Evolutionary conservation across 2,888 invertebrate genomes (phyloP), one percentile per base, ranked within the genome.

Genomic region (Dryomyza anilis): DNA sequence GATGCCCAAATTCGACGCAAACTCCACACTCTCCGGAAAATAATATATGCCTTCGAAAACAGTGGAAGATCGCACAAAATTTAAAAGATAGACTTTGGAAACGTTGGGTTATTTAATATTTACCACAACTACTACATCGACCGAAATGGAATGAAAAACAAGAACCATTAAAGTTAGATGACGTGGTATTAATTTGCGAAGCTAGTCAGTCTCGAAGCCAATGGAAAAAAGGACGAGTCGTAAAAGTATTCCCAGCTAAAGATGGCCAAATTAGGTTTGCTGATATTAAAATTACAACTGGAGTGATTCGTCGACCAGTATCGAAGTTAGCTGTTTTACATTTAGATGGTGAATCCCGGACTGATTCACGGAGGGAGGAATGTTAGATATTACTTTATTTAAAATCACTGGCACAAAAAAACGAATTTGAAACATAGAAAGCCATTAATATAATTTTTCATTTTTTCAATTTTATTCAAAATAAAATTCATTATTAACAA

Each of bases 231-330:
- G 68, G 66, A 3, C 65, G 65, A 45, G 58, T 68, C 12, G 16
- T 3, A 14, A 43, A 43, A 23, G 61, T 67, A 0, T 69, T 59
- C 43, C 14, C 39, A 3, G 58, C 56, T 2, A 25, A 56, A 2
- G 66, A 70, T 60, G 67, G 64, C 0, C 67, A 70, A 14, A 66
- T 67, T 3, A 67, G 69, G 4, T 23, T 43, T 0, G 66, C 68
- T 1, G 62, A 68, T 2, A 63, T 69, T 1, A 64, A 45, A 10
- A 67, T 68, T 3, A 30, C 29, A 14, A 3, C 36, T 21, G 69
- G 66, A 29, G 16, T 56, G 6, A 5, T 69, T 16, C 67, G 61
- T 8, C 65, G 67, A n/a, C 69, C 67, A 3, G 64, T 59, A 1
- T 55, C 46, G 0, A 63, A 39, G 12, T n/a, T 67, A n/a, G 67